Base-by-base conservation (phyloP, 2,888 invertebrate genomes). In the Chorisops tibialis region DNA sequence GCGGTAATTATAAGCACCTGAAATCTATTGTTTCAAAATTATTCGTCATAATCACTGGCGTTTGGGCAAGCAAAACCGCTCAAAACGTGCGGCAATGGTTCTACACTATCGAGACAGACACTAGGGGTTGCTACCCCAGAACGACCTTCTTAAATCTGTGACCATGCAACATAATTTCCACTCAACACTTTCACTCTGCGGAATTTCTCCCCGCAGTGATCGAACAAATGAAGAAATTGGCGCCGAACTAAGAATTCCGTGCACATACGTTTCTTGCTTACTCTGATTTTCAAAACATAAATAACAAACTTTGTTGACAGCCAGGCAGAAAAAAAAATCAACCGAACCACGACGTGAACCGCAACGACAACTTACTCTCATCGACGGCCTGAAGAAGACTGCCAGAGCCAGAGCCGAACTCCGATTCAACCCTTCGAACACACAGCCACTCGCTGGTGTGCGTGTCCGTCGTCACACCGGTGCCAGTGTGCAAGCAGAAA, bases 1-100 rank as follows among this genome's bases (percentile, higher is more conserved):
- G 30, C 9, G 30, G 9, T 5, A 30, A 30, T 30, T 49, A 49
- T 11, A n/a, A 49, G 50, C 62, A 62, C 62, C 62, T 62, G 62
- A 43, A 62, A 62, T 35, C 35, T 14, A 62, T 48, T 54, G 62
- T 62, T 62, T 56, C 48, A 30, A 16, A 56, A 62, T 62, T 38
- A 56, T 49, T 62, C 62, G 58, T 62, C 48, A 58, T 58, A 21
- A 58, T 30, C 24, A 19, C 19, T 47, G 18, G 30, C n/a, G n/a
- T n/a, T n/a, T n/a, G n/a, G n/a, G n/a, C n/a, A n/a, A n/a, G n/a
- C n/a, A n/a, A n/a, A 24, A 24, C 24, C 24, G 24, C 4, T 7
- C 4, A 4, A 24, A 24, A 24, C 24, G 7, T 7, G 24, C 4
- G 24, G 24, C n/a, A 7, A 24, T 24, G 7, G 30, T 5, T 30